Base-by-base conservation (phyloP, 2,888 invertebrate species). In the Xestia c-nigrum region DNA sequence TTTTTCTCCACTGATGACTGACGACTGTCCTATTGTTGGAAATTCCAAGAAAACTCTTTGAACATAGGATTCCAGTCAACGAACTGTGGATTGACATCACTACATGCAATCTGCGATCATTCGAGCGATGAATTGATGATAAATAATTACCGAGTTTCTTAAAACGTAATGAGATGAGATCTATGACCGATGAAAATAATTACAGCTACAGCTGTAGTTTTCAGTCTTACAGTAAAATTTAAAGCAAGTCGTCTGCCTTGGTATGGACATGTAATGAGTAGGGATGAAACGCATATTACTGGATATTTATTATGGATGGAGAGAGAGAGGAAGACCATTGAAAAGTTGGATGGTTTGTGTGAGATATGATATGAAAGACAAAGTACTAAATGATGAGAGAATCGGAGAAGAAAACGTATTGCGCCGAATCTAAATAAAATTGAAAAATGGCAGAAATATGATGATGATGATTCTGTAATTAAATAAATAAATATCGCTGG, bases 101-200 rank as follows among this genome's bases (percentile, higher is more conserved):
- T 72, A 78, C 87, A 87, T 89, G 92, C 91, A 89, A 93, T 92
- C 88, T 80, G 85, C 68, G 86, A 81, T 89, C 90, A 89, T 81
- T 90, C 87, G 88, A 89, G 88, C 92, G 89, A 75, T 78, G 72
- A 70, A 82, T 85, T 76, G 80, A 47, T 76, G 81, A 47, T 72
- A 69, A 64, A 47, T 81, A 76, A 78, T 74, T 64, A 19, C 63
- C 0, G 21, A 66, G 71, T 84, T 84, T 78, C 63, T 74, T 81
- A 47, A 77, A 80, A 76, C 24, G 64, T 38, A 72, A 59, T 38
- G 38, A 71, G 46, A 66, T 38, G n/a, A 66, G 52, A 81, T 81
- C 46, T 61, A 38, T 61, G 67, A 64, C 57, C 31, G 63, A 47
- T 31, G 67, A 10, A 24, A 47, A 21, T 52, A 40, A 66, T 71